Evolutionary conservation across 2,888 invertebrate genomes (phyloP).

Genomic region (Euproctis similis): DNA sequence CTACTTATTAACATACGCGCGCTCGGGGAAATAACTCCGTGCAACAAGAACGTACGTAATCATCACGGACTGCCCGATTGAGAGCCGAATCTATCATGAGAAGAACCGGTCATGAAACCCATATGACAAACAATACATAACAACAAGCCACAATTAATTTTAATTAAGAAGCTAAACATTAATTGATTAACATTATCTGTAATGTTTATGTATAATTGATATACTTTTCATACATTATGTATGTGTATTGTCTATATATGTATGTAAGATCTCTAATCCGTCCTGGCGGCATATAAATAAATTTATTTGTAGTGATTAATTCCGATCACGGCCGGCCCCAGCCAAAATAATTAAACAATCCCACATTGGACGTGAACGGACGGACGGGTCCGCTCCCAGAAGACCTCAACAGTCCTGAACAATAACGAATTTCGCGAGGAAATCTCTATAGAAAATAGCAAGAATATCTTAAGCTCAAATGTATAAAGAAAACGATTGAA

Average conservation of each 20-base stretch:
- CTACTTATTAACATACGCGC: too few relatives aligned
- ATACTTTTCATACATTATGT: constrained; percentile 5
- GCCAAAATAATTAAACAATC: constrained; percentile 71
- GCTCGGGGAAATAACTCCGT: too few relatives aligned
- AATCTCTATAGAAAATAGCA: constrained; percentile 29
- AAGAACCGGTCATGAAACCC: too few relatives aligned
- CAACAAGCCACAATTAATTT: too few relatives aligned
- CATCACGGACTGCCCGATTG: too few relatives aligned
- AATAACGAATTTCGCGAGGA: constrained; percentile 52
- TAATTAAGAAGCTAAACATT: too few relatives aligned
- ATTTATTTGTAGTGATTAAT: constrained; percentile 53
- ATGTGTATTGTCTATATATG: constrained; percentile 13
- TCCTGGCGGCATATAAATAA: constrained; percentile 35
- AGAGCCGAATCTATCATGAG: too few relatives aligned
- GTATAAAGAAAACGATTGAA: constrained; percentile 28
- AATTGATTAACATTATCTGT: too few relatives aligned
- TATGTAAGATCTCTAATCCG: constrained; percentile 18
- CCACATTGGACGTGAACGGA: constrained; percentile 43
- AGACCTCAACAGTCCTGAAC: constrained; percentile 38
- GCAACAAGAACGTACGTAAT: too few relatives aligned
- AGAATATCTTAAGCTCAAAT: constrained; percentile 31
- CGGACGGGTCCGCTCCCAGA: constrained; percentile 39
- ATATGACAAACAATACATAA: too few relatives aligned
- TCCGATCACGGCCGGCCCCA: constrained; percentile 55
- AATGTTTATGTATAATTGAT: too few relatives aligned